A percentile compares a stretch with the other conserved stretches of the same genome.
phyloP scores from a whole-genome alignment of 2,888 invertebrate species.

The Thalpophila matura region DNA sequence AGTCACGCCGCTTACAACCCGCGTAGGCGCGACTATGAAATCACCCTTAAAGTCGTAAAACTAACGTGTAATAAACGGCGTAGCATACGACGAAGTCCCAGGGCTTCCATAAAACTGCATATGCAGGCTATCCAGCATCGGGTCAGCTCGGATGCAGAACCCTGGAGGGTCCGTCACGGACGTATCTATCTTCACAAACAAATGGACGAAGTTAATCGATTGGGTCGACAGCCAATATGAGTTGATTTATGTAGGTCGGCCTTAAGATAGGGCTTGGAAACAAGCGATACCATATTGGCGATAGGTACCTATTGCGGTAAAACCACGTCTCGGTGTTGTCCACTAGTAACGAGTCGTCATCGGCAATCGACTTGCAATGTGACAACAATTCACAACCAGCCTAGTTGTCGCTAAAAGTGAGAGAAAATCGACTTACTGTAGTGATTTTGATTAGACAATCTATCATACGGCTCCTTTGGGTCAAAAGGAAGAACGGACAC shows the following conservation, averaged over 20 bases:
- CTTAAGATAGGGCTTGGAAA: conserved; percentile 26
- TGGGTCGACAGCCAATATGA: conserved; percentile 32
- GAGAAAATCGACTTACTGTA: too few relatives aligned
- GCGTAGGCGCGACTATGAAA: too few relatives aligned
- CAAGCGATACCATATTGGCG: conserved; percentile 1
- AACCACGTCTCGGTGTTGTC: too few relatives aligned
- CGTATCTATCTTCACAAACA: conserved; percentile 69
- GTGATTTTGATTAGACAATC: too few relatives aligned
- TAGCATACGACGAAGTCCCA: conserved; percentile 72
- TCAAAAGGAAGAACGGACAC: too few relatives aligned
- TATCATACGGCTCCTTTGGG: too few relatives aligned
- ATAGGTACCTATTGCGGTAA: too few relatives aligned
- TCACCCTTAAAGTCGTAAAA: conserved; percentile 24
- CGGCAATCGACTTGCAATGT: too few relatives aligned
- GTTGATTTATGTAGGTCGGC: conserved; percentile 38
- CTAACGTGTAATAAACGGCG: conserved; percentile 80
- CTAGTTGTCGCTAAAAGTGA: too few relatives aligned
- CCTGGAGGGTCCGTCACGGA: conserved; percentile 69
- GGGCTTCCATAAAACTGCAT: conserved; percentile 83
- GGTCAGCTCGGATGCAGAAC: conserved; percentile 81
- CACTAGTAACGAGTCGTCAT: too few relatives aligned
- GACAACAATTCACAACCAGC: too few relatives aligned
- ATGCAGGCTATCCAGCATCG: conserved; percentile 78
- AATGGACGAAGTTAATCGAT: conserved; percentile 47
- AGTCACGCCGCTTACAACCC: too few relatives aligned